phyloP scores from a whole-genome alignment of 2,797 vertebrate species.

The Vultur gryphus region DNA sequence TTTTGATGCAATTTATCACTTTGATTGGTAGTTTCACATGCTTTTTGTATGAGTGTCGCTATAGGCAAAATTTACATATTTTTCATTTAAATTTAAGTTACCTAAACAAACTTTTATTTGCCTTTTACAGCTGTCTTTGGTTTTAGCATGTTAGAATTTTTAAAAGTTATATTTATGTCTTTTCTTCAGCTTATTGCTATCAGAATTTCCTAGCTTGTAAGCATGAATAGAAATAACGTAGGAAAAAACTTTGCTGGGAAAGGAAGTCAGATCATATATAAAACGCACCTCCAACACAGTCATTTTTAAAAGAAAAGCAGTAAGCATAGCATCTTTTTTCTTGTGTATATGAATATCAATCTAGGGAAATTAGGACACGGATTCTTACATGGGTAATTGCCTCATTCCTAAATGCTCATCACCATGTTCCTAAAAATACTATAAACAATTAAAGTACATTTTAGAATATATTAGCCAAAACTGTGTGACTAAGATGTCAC shows the following conservation, averaged over 20 bases:
- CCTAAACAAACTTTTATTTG: background rate
- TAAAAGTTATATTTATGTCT: background rate
- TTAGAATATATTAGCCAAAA: background rate
- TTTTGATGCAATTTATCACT: background rate
- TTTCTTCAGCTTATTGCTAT: background rate
- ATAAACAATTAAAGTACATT: background rate
- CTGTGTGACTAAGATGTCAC: background rate
- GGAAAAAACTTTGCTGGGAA: background rate
- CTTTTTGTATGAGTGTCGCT: fast-evolving
- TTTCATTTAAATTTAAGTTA: background rate
- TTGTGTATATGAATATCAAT: background rate
- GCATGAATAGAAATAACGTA: background rate
- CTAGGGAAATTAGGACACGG: background rate
- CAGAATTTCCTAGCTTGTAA: background rate
- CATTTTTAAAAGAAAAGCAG: background rate
- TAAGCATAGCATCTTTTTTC: background rate
- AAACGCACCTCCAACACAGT: background rate
- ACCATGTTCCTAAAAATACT: background rate
- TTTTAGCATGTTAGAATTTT: background rate
- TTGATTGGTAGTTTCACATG: background rate
- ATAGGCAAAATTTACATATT: background rate
- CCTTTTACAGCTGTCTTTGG: background rate
- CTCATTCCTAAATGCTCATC: background rate
- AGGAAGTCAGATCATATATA: background rate
- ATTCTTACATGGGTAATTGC: background rate